phyloP scores from a whole-genome alignment of 2,797 vertebrate genomes.

The Tangara arthus region DNA sequence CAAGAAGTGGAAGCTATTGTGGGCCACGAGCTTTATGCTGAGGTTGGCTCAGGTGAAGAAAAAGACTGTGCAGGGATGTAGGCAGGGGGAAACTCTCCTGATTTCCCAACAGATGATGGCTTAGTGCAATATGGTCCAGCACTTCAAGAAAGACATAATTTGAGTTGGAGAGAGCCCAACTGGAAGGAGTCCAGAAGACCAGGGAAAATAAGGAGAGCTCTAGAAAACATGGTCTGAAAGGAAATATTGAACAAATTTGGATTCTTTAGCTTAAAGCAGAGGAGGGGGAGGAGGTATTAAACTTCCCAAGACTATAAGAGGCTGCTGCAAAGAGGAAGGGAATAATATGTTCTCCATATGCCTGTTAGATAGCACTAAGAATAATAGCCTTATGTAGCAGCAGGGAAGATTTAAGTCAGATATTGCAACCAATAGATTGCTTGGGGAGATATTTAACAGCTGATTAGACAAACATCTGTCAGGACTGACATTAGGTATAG shows the following conservation, averaged over 20 bases:
- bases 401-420: conserved; percentile 47
- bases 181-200: conserved; percentile 52
- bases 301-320: conserved; percentile 27
- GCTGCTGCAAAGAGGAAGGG: conserved; percentile 2
- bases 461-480: conserved; percentile 65
- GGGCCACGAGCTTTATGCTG: background rate
- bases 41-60: conserved; percentile 45
- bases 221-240: conserved; percentile 30
- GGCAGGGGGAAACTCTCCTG: background rate
- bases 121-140: conserved; percentile 45
- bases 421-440: conserved; percentile 57
- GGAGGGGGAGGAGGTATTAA: conserved; percentile 20
- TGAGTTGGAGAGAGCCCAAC: conserved; percentile 44
- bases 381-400: conserved; percentile 58
- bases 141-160: conserved; percentile 34
- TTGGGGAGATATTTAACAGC: conserved; percentile 45
- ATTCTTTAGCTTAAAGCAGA: conserved; percentile 35
- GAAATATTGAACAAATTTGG: conserved; percentile 39
- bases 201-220: conserved; percentile 9
- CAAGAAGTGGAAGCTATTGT: background rate
- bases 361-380: conserved; percentile 43
- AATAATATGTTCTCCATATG: conserved; percentile 65
- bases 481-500: conserved; percentile 2
- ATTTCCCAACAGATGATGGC: conserved; percentile 51
- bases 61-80: background rate